Conservation (phyloP, 2,113 vertebrate genomes). For the Callorhinus ursinus region DNA sequence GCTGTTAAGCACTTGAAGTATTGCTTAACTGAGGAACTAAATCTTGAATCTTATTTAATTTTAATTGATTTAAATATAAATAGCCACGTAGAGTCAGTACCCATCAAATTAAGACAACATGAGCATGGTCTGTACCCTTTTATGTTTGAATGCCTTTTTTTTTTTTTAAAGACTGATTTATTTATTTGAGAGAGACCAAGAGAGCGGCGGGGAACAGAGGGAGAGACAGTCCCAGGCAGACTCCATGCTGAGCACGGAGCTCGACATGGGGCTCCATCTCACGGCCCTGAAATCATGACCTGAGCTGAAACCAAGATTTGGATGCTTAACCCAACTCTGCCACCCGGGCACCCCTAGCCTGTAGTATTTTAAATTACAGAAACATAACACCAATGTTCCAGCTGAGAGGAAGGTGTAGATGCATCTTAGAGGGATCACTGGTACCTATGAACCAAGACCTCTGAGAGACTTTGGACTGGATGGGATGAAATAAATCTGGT, state of each 20-base stretch:
- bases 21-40: not conserved
- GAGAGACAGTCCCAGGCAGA: not conserved
- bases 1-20: not conserved
- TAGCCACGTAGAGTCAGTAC: not conserved
- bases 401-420: not conserved
- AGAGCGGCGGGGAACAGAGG: not conserved
- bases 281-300: not conserved
- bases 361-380: not conserved
- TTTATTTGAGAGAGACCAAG: not conserved
- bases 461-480: not conserved
- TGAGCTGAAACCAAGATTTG: not conserved
- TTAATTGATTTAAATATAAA: constrained; percentile 15
- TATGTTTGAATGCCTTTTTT: not conserved
- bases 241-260: not conserved
- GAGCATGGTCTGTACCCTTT: not conserved
- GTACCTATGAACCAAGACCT: not conserved
- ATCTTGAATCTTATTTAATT: constrained; percentile 17
- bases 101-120: not conserved
- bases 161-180: not conserved
- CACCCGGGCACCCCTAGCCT: not conserved
- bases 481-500: not conserved
- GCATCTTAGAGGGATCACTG: not conserved
- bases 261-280: not conserved
- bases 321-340: not conserved
- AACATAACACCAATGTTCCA: not conserved